phyloP scores from a whole-genome alignment of 2,888 invertebrate species.

The Napeogenes sylphis region DNA sequence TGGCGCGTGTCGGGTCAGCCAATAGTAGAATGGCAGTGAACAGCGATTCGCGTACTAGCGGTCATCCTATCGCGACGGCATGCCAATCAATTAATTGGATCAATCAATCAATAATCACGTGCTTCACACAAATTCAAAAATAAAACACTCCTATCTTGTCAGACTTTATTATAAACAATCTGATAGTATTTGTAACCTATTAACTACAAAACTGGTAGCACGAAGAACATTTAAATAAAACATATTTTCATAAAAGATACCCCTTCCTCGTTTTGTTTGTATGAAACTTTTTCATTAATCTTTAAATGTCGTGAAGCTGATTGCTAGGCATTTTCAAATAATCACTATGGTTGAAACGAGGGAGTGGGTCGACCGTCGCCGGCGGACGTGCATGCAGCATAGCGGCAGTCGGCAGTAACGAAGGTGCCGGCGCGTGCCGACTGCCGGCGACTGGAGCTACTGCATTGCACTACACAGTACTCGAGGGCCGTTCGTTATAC shows the following conservation, averaged over 20 bases:
- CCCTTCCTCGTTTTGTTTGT: no score
- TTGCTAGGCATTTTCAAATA: no score
- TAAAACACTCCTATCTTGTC: not conserved
- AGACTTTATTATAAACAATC: no score
- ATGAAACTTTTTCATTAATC: no score
- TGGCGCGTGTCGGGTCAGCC: conserved; percentile 54
- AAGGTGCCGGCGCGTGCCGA: conserved; percentile 56
- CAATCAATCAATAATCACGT: conserved; percentile 68
- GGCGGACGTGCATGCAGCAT: conserved; percentile 8
- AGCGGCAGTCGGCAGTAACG: conserved; percentile 24
- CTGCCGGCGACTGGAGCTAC: conserved; percentile 41
- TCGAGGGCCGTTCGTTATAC: conserved; percentile 69
- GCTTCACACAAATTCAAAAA: conserved; percentile 42
- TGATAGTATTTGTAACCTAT: not conserved
- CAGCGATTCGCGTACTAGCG: conserved; percentile 52
- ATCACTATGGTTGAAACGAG: not conserved
- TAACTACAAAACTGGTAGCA: no score
- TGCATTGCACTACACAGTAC: conserved; percentile 47
- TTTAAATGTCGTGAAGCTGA: no score
- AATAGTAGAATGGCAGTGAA: conserved; percentile 62
- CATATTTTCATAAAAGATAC: no score
- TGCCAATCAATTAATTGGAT: conserved; percentile 68
- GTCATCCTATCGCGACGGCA: conserved; percentile 46
- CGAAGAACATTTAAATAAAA: no score
- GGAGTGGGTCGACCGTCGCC: not conserved